phyloP scores from a whole-genome alignment of 1,140 invertebrate genomes.

The Brachystomella parvula region DNA sequence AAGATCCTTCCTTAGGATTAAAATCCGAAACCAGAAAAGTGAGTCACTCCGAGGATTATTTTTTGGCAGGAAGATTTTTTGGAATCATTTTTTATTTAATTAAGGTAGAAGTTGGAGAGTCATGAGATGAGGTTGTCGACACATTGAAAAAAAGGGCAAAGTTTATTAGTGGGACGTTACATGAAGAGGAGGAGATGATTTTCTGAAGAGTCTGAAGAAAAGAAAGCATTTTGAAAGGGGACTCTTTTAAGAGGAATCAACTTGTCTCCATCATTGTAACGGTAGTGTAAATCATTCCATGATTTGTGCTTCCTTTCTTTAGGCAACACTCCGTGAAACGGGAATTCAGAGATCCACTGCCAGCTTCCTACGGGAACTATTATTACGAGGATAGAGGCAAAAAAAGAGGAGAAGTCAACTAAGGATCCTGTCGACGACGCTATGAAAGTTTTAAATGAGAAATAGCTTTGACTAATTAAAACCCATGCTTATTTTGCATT shows the following conservation, averaged over 20 bases:
- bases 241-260: conserved; percentile 29
- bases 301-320: conserved; percentile 34
- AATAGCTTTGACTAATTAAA: conserved; percentile 18
- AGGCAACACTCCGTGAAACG: conserved; percentile 1
- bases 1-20: not conserved
- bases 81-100: conserved; percentile 5
- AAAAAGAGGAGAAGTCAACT: not conserved
- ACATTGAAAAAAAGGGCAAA: not conserved
- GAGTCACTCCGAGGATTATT: not conserved
- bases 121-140: not conserved
- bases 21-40: not conserved
- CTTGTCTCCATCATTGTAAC: conserved; percentile 23
- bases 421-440: not conserved
- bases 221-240: conserved; percentile 12
- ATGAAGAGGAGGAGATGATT: conserved; percentile 7
- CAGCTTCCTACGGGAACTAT: not conserved
- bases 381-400: not conserved
- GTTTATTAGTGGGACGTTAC: not conserved
- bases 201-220: conserved; percentile 30
- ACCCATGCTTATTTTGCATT: not conserved
- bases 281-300: conserved; percentile 31
- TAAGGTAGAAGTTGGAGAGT: not conserved
- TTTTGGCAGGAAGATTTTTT: not conserved
- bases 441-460: conserved; percentile 24
- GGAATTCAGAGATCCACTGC: no score